Conservation (phyloP, 2,113 vertebrate genomes). For the Parotia lawesii region DNA sequence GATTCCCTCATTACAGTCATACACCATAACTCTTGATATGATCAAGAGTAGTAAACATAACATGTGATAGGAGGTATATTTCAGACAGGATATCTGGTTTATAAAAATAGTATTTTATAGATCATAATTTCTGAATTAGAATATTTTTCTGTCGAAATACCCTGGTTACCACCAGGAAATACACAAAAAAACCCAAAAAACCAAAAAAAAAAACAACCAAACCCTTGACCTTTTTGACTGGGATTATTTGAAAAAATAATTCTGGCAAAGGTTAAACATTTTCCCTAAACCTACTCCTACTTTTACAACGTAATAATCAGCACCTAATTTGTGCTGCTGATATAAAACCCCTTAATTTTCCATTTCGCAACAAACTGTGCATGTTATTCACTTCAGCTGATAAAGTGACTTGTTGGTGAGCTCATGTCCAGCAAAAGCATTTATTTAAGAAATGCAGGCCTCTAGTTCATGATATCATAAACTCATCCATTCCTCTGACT, state of each 20-base stretch:
- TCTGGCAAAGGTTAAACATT: not conserved
- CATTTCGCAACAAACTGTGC: not conserved
- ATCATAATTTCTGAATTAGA: not conserved
- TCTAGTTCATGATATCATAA: not conserved
- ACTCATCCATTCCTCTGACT: not conserved
- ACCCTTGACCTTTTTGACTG: not conserved
- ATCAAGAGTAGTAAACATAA: not conserved
- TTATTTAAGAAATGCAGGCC: not conserved
- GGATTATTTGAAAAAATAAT: not conserved
- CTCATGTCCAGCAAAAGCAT: not conserved
- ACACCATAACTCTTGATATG: not conserved
- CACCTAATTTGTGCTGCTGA: rapidly evolving
- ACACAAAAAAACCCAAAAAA: not conserved
- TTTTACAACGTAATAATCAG: not conserved
- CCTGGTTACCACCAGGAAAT: not conserved
- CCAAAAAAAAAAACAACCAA: not conserved
- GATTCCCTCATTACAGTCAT: not conserved
- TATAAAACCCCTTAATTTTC: not conserved
- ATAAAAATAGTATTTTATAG: not conserved
- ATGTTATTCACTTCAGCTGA: not conserved
- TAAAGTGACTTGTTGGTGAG: not conserved
- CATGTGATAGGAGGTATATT: not conserved
- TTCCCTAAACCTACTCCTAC: not conserved
- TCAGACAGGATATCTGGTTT: not conserved
- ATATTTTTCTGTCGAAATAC: not conserved